These are phyloP conservation scores for Sebastes cheni DNA, from an alignment of 2,797 vertebrate species.

Conservation along the genomic window DNA sequence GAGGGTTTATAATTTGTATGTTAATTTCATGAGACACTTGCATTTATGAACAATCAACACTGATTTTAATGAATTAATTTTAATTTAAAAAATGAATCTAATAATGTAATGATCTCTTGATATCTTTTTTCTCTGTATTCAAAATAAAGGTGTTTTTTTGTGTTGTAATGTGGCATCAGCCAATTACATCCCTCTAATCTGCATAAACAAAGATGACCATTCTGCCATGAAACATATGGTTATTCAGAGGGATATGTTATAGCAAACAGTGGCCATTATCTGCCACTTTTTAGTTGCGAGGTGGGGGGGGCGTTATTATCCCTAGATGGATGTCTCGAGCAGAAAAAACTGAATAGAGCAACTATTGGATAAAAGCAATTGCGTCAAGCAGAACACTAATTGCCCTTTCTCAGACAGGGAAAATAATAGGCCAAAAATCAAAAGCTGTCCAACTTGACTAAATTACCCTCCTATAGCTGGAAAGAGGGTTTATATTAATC, in stretches of 20 bases:
- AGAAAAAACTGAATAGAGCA: conserved; percentile 25
- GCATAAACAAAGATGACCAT: not conserved
- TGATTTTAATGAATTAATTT: not conserved
- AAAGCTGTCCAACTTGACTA: conserved; percentile 31
- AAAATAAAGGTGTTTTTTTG: not conserved
- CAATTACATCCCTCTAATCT: not conserved
- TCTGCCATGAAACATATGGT: conserved; percentile 6
- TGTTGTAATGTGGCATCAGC: not conserved
- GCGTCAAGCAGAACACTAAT: conserved; percentile 47
- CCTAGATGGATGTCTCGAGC: not conserved
- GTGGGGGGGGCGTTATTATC: conserved; percentile 2
- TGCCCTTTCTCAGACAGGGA: conserved; percentile 36
- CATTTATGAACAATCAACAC: not conserved
- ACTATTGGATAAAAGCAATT: conserved; percentile 39
- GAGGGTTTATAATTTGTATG: not conserved
- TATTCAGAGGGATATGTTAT: not conserved
- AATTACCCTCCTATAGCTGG: conserved; percentile 39
- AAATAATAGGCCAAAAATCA: conserved; percentile 46
- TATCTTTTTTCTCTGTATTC: not conserved
- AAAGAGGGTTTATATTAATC: conserved; percentile 31
- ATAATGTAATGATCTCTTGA: not conserved
- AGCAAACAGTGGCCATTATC: conserved; percentile 14
- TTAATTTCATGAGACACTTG: not conserved
- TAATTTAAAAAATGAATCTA: too few relatives aligned
- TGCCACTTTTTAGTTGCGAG: not conserved